Conservation (phyloP, 2,888 invertebrate species). For the Drosophila barbarae region DNA sequence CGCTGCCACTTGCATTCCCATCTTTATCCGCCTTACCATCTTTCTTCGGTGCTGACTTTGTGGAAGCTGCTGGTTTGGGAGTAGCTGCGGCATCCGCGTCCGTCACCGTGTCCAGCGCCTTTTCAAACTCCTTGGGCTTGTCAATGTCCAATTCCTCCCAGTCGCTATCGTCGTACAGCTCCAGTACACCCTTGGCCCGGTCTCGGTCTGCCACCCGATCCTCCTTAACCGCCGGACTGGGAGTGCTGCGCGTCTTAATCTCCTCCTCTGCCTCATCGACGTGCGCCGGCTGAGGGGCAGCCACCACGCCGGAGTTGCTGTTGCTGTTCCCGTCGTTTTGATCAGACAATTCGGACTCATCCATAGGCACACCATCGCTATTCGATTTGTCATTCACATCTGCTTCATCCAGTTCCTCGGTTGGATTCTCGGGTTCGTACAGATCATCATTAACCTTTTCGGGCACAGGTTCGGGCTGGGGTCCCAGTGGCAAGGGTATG, state of each 20-base stretch:
- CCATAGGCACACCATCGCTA: slow-evolving; percentile 23
- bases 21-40: slow-evolving; percentile 16
- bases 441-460: slow-evolving; percentile 58
- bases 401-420: slow-evolving; percentile 56
- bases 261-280: slow-evolving; percentile 37
- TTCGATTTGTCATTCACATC: slow-evolving; percentile 23
- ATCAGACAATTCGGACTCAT: slow-evolving; percentile 1
- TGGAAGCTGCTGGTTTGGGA: slow-evolving; percentile 2
- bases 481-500: slow-evolving; percentile 77
- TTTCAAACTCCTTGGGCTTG: slow-evolving; percentile 69
- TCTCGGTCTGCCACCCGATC: slow-evolving; percentile 57
- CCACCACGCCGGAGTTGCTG: slow-evolving; percentile 8
- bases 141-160: slow-evolving; percentile 79
- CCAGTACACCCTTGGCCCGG: slow-evolving; percentile 79
- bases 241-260: slow-evolving; percentile 48
- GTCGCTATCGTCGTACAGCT: slow-evolving; percentile 82
- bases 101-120: slow-evolving; percentile 79
- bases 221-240: slow-evolving; percentile 58
- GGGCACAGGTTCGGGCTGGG: slow-evolving; percentile 39
- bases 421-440: slow-evolving; percentile 79
- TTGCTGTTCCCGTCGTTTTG: slow-evolving; percentile 31
- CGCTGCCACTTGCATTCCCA: slow-evolving; percentile 17
- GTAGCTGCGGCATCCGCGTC: slow-evolving; percentile 1
- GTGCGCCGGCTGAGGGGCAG: not conserved
- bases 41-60: slow-evolving; percentile 6